Evolutionary conservation across 1,140 invertebrate species (phyloP).

Genomic region (Drosophila albomicans): DNA sequence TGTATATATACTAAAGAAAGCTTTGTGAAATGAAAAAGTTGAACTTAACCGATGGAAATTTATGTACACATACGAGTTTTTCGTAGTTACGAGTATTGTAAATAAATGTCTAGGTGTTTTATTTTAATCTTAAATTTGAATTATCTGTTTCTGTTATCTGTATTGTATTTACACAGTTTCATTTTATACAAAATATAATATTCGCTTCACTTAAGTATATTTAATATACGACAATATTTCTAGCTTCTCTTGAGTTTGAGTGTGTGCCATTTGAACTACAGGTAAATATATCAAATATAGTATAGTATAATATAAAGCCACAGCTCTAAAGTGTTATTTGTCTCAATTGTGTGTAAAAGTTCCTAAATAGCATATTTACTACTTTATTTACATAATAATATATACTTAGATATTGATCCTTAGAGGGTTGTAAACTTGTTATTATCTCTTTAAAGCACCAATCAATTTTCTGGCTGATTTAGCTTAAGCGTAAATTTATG

Average conservation of each 20-base stretch:
- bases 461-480: slow-evolving; percentile 74
- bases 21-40: slow-evolving; percentile 27
- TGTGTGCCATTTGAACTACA: slow-evolving; percentile 69
- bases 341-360: slow-evolving; percentile 70
- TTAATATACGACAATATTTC: slow-evolving; percentile 46
- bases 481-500: slow-evolving; percentile 65
- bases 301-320: slow-evolving; percentile 67
- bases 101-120: slow-evolving; percentile 46
- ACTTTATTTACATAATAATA: slow-evolving; percentile 69
- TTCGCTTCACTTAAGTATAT: slow-evolving; percentile 57
- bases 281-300: slow-evolving; percentile 55
- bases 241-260: slow-evolving; percentile 58
- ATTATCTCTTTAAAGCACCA: slow-evolving; percentile 78
- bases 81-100: slow-evolving; percentile 56
- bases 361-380: slow-evolving; percentile 65
- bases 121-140: slow-evolving; percentile 46
- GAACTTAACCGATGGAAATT: slow-evolving; percentile 57
- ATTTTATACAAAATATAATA: slow-evolving; percentile 72
- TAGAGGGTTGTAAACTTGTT: slow-evolving; percentile 61
- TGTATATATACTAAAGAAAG: slow-evolving; percentile 25
- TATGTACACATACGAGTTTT: slow-evolving; percentile 50
- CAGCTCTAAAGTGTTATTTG: slow-evolving; percentile 68
- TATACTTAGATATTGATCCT: slow-evolving; percentile 50
- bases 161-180: slow-evolving; percentile 63
- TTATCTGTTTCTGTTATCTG: slow-evolving; percentile 34